Evolutionary conservation across 2,797 vertebrate species (phyloP).

Genomic region (Thaleichthys pacificus): DNA sequence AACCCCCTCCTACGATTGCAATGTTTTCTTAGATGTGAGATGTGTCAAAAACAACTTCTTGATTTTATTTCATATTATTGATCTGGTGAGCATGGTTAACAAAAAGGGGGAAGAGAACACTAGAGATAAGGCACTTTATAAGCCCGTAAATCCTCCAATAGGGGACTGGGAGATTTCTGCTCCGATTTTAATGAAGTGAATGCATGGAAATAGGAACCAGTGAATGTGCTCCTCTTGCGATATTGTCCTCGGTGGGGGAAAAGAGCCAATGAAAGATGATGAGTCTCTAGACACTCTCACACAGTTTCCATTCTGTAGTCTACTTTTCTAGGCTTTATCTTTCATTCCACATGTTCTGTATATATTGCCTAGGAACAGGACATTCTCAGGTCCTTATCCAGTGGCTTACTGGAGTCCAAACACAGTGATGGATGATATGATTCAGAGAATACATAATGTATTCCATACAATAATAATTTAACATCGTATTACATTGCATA

Average conservation of each 20-base stretch:
- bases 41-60: not conserved
- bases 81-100: slow-evolving; percentile 18
- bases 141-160: slow-evolving; percentile 34
- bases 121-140: slow-evolving; percentile 37
- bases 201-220: slow-evolving; percentile 24
- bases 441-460: slow-evolving; percentile 19
- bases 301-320: not conserved
- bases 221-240: slow-evolving; percentile 34
- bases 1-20: not conserved
- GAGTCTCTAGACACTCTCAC: slow-evolving; percentile 7
- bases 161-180: slow-evolving; percentile 21
- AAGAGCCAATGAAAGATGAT: slow-evolving; percentile 23
- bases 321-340: slow-evolving; percentile 29
- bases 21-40: not conserved
- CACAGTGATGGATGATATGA: not conserved
- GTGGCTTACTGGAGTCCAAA: slow-evolving; percentile 3
- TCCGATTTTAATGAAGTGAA: slow-evolving; percentile 44
- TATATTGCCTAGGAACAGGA: slow-evolving; percentile 11
- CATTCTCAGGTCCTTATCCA: slow-evolving; percentile 12
- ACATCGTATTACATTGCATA: slow-evolving; percentile 19
- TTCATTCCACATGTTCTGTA: slow-evolving; percentile 19
- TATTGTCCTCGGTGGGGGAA: slow-evolving; percentile 29
- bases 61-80: slow-evolving; percentile 22
- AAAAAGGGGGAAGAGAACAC: slow-evolving; percentile 21
- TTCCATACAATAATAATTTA: slow-evolving; percentile 17